Conservation (phyloP, 1,140 invertebrate genomes). For the Antheraea pernyi region DNA sequence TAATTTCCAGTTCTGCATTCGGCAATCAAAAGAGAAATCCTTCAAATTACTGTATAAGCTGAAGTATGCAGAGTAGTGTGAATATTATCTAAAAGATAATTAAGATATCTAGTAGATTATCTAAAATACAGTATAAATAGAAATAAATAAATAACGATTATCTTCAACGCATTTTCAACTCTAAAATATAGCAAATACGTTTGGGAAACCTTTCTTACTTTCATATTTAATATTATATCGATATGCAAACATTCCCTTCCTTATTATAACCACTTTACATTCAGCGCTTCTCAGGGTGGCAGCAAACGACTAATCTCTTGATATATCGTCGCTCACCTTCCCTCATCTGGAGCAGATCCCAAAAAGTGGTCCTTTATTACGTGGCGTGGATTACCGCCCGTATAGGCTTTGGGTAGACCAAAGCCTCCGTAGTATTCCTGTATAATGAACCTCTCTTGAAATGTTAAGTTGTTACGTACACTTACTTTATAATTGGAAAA, state of each 20-base stretch:
- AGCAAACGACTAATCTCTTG: constrained; percentile 71
- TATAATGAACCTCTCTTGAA: constrained; percentile 16
- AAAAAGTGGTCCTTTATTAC: constrained; percentile 72
- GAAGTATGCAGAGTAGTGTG: too few species aligned
- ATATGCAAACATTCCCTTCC: constrained; percentile 25
- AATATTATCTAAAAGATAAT: too few species aligned
- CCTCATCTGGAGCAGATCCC: constrained; percentile 63
- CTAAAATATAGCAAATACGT: too few species aligned
- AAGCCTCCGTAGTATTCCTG: constrained; percentile 19
- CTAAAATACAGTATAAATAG: too few species aligned
- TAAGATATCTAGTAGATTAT: too few species aligned
- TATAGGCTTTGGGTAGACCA: constrained; percentile 27
- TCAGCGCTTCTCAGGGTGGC: constrained; percentile 48
- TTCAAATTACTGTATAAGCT: too few species aligned
- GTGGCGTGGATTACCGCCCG: constrained; percentile 50
- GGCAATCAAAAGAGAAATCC: too few species aligned
- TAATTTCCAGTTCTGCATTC: too few species aligned
- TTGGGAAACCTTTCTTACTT: background rate
- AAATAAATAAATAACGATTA: too few species aligned
- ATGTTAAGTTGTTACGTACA: background rate
- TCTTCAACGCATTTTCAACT: too few species aligned
- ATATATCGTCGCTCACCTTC: constrained; percentile 73
- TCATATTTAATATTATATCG: constrained; percentile 22
- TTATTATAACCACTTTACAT: constrained; percentile 59
- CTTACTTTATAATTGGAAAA: background rate